Evolutionary conservation across 2,113 vertebrate genomes (phyloP).

Genomic region (Chauna torquata): DNA sequence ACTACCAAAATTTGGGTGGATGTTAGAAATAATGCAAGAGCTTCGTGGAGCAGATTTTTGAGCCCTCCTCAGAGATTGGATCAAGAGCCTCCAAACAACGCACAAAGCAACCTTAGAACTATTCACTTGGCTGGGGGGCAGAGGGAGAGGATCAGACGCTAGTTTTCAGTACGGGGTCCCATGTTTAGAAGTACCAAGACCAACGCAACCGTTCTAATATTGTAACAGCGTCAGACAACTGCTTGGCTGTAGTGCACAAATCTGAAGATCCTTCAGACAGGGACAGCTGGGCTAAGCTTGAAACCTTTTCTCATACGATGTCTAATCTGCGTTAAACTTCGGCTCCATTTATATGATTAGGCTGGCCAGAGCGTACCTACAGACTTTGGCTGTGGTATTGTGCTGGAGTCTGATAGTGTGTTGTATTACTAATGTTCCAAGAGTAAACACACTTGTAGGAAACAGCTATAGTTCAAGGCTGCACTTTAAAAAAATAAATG

Average conservation of each 20-base stretch:
- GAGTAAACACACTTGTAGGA: constrained; percentile 77
- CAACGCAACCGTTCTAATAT: constrained; percentile 39
- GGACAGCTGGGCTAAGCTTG: constrained; percentile 10
- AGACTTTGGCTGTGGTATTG: constrained; percentile 43
- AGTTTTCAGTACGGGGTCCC: neutral
- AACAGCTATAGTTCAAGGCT: constrained; percentile 79
- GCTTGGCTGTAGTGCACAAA: constrained; percentile 51
- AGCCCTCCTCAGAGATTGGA: neutral
- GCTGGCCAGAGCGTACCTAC: neutral
- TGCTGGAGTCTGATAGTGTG: constrained; percentile 56
- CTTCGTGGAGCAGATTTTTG: neutral
- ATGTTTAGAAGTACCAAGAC: constrained; percentile 32
- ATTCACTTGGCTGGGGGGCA: neutral
- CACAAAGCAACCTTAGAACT: neutral
- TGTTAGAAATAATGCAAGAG: neutral
- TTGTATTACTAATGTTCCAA: constrained; percentile 72
- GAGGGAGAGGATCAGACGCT: neutral
- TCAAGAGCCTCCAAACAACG: neutral
- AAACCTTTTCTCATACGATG: constrained; percentile 16
- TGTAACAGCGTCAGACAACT: constrained; percentile 62
- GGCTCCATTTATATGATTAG: constrained; percentile 3
- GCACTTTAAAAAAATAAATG: constrained; percentile 67
- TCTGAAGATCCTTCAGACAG: constrained; percentile 57
- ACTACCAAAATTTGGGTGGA: neutral
- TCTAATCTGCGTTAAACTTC: constrained; percentile 46